A percentile compares a stretch with the other conserved stretches of the same genome.
Evolutionary conservation across 2,797 vertebrate species (phyloP).

Genomic region (Phoxinus dragarum): DNA sequence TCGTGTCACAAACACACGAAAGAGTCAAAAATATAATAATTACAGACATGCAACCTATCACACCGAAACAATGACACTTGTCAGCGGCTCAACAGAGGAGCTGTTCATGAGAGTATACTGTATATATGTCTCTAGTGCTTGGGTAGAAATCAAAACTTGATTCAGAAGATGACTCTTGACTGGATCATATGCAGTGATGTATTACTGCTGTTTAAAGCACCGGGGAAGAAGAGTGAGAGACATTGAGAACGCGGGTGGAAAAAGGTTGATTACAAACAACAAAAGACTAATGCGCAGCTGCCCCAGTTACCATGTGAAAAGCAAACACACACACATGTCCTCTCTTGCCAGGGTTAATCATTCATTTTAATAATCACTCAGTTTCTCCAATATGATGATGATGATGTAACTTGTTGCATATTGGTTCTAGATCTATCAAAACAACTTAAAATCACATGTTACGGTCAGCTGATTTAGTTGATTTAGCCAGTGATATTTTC

Average conservation of each 20-base stretch:
- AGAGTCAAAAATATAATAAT: neutral
- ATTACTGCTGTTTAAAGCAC: neutral
- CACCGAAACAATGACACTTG: neutral
- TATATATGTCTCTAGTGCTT: neutral
- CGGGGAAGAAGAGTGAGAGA: neutral
- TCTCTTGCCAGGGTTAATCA: slow-evolving; percentile 27
- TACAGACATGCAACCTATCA: neutral
- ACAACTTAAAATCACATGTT: neutral
- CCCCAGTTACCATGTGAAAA: slow-evolving; percentile 12
- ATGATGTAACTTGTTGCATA: neutral
- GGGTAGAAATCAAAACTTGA: neutral
- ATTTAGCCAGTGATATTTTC: neutral
- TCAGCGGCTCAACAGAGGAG: neutral
- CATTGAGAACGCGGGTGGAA: neutral
- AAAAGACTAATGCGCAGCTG: slow-evolving; percentile 9
- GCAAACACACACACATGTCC: slow-evolving; percentile 8
- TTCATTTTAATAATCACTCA: slow-evolving; percentile 32
- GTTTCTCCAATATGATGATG: neutral
- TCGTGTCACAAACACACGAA: neutral
- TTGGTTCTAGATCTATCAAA: neutral
- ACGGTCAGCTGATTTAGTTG: neutral
- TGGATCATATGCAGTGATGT: neutral
- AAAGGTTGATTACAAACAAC: neutral
- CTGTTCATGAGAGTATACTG: neutral
- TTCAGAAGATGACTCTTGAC: neutral